Evolutionary conservation across 2,797 vertebrate genomes (phyloP).

Genomic region (Chiroxiphia lanceolata): DNA sequence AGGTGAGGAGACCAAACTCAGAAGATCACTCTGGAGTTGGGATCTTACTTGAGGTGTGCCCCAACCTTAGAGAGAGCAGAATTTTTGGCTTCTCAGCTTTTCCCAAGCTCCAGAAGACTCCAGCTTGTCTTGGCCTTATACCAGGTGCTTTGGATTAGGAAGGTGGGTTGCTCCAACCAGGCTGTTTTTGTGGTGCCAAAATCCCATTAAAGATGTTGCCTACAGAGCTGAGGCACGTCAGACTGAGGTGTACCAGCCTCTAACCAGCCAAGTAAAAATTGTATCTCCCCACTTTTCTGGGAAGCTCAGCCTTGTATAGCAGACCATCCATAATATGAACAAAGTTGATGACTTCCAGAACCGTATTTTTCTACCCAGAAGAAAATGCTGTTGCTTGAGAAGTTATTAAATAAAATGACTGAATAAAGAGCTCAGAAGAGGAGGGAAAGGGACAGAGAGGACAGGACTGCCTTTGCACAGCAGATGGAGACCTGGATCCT

Average conservation of each 20-base stretch:
- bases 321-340: not conserved
- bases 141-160: not conserved
- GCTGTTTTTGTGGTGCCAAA: not conserved
- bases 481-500: not conserved
- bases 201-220: not conserved
- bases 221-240: not conserved
- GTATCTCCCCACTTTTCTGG: not conserved
- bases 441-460: not conserved
- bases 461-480: not conserved
- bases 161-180: not conserved
- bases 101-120: not conserved
- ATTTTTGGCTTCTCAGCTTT: not conserved
- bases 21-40: not conserved
- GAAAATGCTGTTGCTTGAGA: not conserved
- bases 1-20: not conserved
- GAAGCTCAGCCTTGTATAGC: not conserved
- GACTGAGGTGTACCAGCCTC: not conserved
- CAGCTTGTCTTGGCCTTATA: not conserved
- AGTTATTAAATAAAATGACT: not conserved
- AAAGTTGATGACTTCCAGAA: not conserved
- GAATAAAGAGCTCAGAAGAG: not conserved
- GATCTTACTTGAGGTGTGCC: not conserved
- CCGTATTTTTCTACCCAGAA: not conserved
- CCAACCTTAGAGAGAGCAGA: not conserved
- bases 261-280: not conserved